These are phyloP conservation scores for Aptenodytes patagonicus DNA, from an alignment of 2,113 vertebrate species.

Conservation along the genomic window DNA sequence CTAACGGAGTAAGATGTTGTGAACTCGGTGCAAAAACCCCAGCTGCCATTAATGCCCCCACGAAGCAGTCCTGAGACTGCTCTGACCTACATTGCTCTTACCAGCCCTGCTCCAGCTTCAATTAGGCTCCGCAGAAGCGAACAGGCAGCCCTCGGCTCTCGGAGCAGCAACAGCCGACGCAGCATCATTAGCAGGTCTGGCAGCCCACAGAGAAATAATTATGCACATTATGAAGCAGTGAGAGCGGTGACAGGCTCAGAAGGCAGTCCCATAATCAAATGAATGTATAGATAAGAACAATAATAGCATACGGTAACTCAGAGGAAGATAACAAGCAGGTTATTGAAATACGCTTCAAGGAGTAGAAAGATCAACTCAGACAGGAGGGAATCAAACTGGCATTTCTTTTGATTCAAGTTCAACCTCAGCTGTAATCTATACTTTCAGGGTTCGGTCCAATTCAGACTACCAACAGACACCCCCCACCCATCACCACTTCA, in stretches of 20 bases:
- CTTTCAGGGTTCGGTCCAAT: not conserved
- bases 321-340: not conserved
- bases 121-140: not conserved
- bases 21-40: rapidly evolving
- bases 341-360: not conserved
- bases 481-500: not conserved
- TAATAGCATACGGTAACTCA: rapidly evolving
- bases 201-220: constrained; percentile 1
- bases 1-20: not conserved
- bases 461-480: not conserved
- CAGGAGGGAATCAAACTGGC: not conserved
- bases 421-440: not conserved
- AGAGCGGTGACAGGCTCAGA: not conserved
- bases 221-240: not conserved
- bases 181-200: not conserved
- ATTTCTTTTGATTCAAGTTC: not conserved
- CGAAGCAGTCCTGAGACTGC: rapidly evolving
- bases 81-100: constrained; percentile 23
- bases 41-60: not conserved
- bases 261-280: not conserved
- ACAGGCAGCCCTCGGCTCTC: rapidly evolving
- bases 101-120: not conserved
- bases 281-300: not conserved
- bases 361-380: not conserved
- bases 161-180: rapidly evolving